Base-by-base conservation (phyloP, 1,140 invertebrate genomes). In the Pseudomyrmex pallidus region DNA sequence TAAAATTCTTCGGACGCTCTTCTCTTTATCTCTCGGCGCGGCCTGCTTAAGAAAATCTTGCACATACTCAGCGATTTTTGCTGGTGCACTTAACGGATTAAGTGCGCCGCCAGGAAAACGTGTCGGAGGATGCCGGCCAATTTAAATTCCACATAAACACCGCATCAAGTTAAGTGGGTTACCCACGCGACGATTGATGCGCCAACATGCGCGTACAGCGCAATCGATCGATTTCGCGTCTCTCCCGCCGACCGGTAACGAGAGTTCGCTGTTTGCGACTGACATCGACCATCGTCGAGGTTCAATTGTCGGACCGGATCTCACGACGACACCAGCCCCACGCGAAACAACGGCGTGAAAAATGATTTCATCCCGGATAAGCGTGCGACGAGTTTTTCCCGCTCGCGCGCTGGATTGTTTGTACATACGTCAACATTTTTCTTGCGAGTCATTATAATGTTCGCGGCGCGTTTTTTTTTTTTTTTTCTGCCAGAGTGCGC, bases 131-230 rank as follows among this genome's bases (percentile, higher is more conserved):
- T 73, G 64, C 57, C 61, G 22, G 62, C 46, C 62, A 85, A 73
- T 85, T 85, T 85, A 74, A 85, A 74, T 83, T 85, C 59, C 68
- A 20, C 72, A 73, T 83, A 17, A 74, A 66, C 25, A 54, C 20
- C 68, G 59, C 64, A 52, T 82, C 70, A 72, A 7, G 52, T 83
- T 74, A 83, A 85, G 62, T 85, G 72, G 84, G 84, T 85, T 83
- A 83, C 68, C 35, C 66, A 57, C 46, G 63, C 35, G 76, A 84
- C 62, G 64, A 70, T 78, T 52, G 44, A 68, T 68, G 70, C 44
- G 50, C 20, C 52, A 22, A 70, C 76, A 17, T 48, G 35, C 74
- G 25, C 35, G 10, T 78, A 56, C 10, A 48, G 17, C 5, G 48
- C 44, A 35, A 78, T 78, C 64, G 54, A 57, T 78, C 64, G 76